These are phyloP conservation scores for Eupristina koningsbergeri DNA, from an alignment of 1,140 invertebrate species.

Conservation along the genomic window DNA sequence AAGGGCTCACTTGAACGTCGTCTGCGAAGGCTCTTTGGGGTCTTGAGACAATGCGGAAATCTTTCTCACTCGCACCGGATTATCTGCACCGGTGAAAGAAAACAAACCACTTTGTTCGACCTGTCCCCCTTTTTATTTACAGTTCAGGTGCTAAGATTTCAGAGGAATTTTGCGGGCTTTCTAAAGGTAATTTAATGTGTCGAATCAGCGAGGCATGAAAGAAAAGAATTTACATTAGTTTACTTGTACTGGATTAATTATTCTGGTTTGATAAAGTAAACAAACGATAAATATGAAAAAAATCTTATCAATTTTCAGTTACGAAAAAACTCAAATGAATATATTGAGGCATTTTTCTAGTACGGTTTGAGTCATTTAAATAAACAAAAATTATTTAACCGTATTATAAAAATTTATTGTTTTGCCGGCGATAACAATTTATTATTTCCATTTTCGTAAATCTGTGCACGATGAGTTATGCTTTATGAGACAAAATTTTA, in stretches of 20 bases:
- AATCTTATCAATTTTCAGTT: background rate
- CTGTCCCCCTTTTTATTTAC: background rate
- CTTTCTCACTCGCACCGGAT: background rate
- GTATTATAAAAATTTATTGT: background rate
- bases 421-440: background rate
- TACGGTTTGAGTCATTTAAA: background rate
- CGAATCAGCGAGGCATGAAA: background rate
- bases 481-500: background rate
- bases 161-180: no score
- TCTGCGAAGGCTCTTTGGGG: background rate
- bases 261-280: background rate
- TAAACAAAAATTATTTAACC: background rate
- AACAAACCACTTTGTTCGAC: background rate
- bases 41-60: background rate
- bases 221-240: background rate
- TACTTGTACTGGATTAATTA: background rate
- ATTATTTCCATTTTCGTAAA: background rate
- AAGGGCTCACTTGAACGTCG: constrained; percentile 19
- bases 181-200: background rate
- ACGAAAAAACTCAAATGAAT: background rate
- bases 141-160: no score
- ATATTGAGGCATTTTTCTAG: background rate
- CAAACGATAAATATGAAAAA: background rate
- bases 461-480: background rate
- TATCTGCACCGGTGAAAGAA: background rate